Evolutionary conservation across 1,140 invertebrate species (phyloP).

Genomic region (Callitettix versicolor): DNA sequence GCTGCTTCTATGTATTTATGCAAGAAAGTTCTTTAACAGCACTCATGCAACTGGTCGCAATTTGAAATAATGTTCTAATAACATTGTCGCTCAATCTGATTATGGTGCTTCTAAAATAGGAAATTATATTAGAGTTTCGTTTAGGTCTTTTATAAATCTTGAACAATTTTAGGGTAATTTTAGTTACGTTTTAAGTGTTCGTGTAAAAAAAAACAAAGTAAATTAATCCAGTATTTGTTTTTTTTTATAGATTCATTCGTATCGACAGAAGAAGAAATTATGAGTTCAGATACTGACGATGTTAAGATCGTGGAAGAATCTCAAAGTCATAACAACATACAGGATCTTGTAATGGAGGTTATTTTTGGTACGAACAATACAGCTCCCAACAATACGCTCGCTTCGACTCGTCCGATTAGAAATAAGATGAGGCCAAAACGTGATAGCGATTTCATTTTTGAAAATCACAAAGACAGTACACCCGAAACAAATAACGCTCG

Average conservation of each 20-base stretch:
- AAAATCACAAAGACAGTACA: background rate
- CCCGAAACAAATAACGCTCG: too few species aligned
- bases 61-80: too few species aligned
- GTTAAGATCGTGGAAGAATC: background rate
- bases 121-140: too few species aligned
- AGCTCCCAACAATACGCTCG: background rate
- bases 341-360: slow-evolving; percentile 10
- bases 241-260: background rate
- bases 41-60: too few species aligned
- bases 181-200: too few species aligned
- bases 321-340: background rate
- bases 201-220: too few species aligned
- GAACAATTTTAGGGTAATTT: too few species aligned
- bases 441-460: slow-evolving; percentile 1
- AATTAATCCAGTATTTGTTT: background rate
- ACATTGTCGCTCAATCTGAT: too few species aligned
- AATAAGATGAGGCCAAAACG: background rate
- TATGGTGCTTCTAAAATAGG: too few species aligned
- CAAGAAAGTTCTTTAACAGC: too few species aligned
- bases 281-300: background rate
- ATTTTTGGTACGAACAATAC: slow-evolving; percentile 3
- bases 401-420: background rate
- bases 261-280: background rate
- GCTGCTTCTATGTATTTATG: too few species aligned
- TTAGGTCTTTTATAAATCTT: too few species aligned